Evolutionary conservation across 2,888 invertebrate species (phyloP).

Genomic region (Pinctada fucata): DNA sequence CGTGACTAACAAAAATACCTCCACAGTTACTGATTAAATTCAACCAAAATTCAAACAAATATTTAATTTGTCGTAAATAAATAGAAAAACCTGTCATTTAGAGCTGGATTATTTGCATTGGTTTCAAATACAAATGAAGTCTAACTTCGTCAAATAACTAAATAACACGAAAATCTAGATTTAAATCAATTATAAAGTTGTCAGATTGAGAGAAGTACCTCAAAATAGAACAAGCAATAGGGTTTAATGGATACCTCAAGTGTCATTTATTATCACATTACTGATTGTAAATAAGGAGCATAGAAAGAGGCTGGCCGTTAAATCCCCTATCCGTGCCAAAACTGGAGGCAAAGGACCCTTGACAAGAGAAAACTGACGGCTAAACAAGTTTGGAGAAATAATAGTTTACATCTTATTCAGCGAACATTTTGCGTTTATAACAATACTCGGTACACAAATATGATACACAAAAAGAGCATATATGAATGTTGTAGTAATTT

Average conservation of each 20-base stretch:
- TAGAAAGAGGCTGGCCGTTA: too few relatives aligned
- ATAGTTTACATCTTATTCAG: too few relatives aligned
- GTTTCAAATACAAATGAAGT: not conserved
- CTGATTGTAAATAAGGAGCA: not conserved
- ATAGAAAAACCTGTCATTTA: slow-evolving; percentile 17
- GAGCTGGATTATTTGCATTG: not conserved
- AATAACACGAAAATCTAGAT: slow-evolving; percentile 25
- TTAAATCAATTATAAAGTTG: slow-evolving; percentile 27
- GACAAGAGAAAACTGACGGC: too few relatives aligned
- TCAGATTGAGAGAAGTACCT: slow-evolving; percentile 5
- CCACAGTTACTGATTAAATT: slow-evolving; percentile 26
- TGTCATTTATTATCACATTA: slow-evolving; percentile 9
- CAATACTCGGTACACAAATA: too few relatives aligned
- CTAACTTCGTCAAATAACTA: slow-evolving; percentile 15
- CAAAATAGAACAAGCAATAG: not conserved
- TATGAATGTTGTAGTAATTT: too few relatives aligned
- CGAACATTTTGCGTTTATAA: too few relatives aligned
- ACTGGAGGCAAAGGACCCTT: too few relatives aligned
- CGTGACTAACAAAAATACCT: not conserved
- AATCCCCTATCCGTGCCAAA: too few relatives aligned
- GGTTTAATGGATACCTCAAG: slow-evolving; percentile 14
- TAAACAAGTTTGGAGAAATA: too few relatives aligned
- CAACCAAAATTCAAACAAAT: slow-evolving; percentile 5
- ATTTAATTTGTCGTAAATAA: slow-evolving; percentile 10
- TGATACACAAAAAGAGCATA: too few relatives aligned